Percentiles rank a stretch among this genome's conserved stretches.
Evolutionary conservation across 2,888 invertebrate species (phyloP).

Genomic region (Plusia festucae): DNA sequence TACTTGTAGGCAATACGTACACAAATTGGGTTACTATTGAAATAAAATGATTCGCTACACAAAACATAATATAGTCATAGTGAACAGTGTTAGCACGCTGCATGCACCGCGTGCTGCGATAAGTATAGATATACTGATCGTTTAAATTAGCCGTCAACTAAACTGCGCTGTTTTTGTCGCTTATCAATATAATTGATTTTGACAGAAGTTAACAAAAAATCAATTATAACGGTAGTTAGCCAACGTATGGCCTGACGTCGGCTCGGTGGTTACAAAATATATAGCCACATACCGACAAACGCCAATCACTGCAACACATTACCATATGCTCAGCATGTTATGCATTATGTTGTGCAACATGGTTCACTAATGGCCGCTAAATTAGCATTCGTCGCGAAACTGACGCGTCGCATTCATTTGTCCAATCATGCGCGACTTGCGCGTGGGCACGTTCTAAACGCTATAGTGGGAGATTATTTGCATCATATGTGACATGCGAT

Average conservation of each 20-base stretch:
- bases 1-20: no score
- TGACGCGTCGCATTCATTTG: constrained; percentile 27
- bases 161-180: constrained; percentile 24
- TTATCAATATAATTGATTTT: constrained; percentile 21
- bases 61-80: no score
- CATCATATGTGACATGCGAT: constrained; percentile 27
- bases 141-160: constrained; percentile 9
- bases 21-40: no score
- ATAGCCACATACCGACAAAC: constrained; percentile 1
- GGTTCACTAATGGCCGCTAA: constrained; percentile 39
- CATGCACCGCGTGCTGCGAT: no score
- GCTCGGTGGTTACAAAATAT: constrained; percentile 14
- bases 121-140: background rate
- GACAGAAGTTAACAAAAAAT: constrained; percentile 5
- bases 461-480: constrained; percentile 28
- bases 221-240: background rate
- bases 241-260: background rate
- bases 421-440: constrained; percentile 47
- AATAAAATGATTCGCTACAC: no score
- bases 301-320: constrained; percentile 6
- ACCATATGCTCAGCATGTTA: background rate
- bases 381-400: constrained; percentile 49
- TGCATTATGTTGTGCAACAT: constrained; percentile 14
- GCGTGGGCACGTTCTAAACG: constrained; percentile 16
- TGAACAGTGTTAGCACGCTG: background rate